These are phyloP conservation scores for Himalopsyche phryganea DNA, from an alignment of 1,140 invertebrate genomes.

Conservation along the genomic window DNA sequence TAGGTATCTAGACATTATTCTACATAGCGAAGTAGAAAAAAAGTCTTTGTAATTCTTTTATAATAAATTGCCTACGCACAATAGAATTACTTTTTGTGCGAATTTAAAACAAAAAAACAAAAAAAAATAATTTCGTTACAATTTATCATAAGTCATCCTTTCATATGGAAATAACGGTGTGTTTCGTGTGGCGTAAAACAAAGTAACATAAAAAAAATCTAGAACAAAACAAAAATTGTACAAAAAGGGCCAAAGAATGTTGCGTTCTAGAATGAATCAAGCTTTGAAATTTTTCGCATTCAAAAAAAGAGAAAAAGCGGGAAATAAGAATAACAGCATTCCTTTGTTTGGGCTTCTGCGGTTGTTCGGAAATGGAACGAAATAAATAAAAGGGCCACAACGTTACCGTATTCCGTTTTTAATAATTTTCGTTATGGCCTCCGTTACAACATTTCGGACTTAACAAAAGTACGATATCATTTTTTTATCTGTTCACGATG, in stretches of 20 bases:
- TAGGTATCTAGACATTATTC: too few relatives aligned
- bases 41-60: too few relatives aligned
- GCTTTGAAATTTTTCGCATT: constrained; percentile 13
- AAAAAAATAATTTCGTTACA: too few relatives aligned
- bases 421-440: constrained; percentile 31
- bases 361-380: constrained; percentile 31
- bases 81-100: too few relatives aligned
- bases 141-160: too few relatives aligned
- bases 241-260: constrained; percentile 11
- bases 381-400: constrained; percentile 29
- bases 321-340: constrained; percentile 25
- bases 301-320: constrained; percentile 8
- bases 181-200: too few relatives aligned
- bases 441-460: constrained; percentile 30
- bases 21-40: too few relatives aligned
- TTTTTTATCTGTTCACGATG: constrained; percentile 18
- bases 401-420: constrained; percentile 29
- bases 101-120: too few relatives aligned
- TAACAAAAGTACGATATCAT: constrained; percentile 19
- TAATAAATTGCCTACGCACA: too few relatives aligned
- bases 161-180: too few relatives aligned
- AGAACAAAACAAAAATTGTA: neutral
- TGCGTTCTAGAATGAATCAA: constrained; percentile 17
- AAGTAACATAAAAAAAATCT: too few relatives aligned
- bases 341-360: constrained; percentile 26